Evolutionary conservation across 1,140 invertebrate species (phyloP).

Genomic region (Magallana ariakensis): DNA sequence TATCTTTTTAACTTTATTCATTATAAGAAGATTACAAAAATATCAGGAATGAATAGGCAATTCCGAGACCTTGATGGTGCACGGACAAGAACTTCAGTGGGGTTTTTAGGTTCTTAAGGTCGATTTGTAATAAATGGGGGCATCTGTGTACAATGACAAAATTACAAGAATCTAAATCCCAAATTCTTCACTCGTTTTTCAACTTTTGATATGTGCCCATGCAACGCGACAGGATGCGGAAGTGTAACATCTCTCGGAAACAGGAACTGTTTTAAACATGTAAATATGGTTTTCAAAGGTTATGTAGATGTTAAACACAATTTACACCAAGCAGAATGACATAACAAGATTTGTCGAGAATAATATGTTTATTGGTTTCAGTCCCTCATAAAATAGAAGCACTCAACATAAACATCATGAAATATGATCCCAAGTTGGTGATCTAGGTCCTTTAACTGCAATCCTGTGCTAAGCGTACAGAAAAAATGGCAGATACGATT

Average conservation of each 20-base stretch:
- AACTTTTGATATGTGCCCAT: no score
- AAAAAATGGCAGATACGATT: conserved; percentile 15
- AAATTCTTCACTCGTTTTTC: no score
- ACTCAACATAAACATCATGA: conserved; percentile 10
- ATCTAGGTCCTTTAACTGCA: not conserved
- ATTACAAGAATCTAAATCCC: not conserved
- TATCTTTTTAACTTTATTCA: conserved; percentile 36
- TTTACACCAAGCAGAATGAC: no score
- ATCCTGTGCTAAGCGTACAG: conserved; percentile 6
- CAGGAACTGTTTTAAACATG: no score
- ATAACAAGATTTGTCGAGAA: no score
- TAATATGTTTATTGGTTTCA: not conserved
- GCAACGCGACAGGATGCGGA: no score
- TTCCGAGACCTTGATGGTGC: not conserved
- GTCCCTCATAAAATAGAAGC: not conserved
- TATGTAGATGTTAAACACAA: no score
- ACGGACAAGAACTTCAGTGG: not conserved
- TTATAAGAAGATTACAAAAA: conserved; percentile 25
- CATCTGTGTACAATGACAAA: not conserved
- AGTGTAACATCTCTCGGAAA: no score
- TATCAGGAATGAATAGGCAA: conserved; percentile 21
- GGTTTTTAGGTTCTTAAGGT: not conserved
- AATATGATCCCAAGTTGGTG: not conserved
- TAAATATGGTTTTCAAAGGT: no score
- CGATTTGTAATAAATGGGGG: not conserved